Conservation (phyloP, 2,888 invertebrate genomes). For the Macrosoma leucophasiata region DNA sequence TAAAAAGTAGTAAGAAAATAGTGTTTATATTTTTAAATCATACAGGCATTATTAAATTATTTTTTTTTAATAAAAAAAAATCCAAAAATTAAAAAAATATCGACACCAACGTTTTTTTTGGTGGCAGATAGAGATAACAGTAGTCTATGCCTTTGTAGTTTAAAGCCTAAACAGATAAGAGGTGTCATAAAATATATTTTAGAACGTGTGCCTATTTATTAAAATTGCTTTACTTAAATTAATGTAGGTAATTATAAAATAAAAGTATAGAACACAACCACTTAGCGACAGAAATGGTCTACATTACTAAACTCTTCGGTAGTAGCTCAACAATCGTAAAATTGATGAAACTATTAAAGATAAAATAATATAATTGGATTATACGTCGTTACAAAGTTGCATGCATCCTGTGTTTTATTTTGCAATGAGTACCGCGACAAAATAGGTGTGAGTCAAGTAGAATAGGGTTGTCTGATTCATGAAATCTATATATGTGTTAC, state of each 20-base stretch:
- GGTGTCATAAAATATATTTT: no score
- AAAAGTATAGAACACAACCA: no score
- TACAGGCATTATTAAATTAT: background rate
- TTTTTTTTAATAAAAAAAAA: background rate
- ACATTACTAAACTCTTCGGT: background rate
- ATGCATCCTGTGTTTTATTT: background rate
- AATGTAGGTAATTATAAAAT: no score
- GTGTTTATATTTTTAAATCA: no score
- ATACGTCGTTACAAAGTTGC: background rate
- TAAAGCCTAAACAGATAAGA: no score
- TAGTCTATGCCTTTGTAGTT: no score
- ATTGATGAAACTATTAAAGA: background rate
- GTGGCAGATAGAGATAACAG: background rate
- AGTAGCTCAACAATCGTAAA: background rate
- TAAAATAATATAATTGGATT: background rate
- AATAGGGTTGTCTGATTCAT: no score
- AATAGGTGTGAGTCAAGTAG: conserved; percentile 36
- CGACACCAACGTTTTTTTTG: background rate
- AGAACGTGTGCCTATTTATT: background rate
- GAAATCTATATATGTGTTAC: no score
- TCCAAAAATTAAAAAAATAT: background rate
- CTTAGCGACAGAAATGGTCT: no score
- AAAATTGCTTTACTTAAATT: background rate
- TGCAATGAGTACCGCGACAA: conserved; percentile 27
- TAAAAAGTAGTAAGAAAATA: no score